Evolutionary conservation across 2,113 vertebrate species (phyloP), one percentile per base, ranked within the genome.

Genomic region (Oophaga pumilio): DNA sequence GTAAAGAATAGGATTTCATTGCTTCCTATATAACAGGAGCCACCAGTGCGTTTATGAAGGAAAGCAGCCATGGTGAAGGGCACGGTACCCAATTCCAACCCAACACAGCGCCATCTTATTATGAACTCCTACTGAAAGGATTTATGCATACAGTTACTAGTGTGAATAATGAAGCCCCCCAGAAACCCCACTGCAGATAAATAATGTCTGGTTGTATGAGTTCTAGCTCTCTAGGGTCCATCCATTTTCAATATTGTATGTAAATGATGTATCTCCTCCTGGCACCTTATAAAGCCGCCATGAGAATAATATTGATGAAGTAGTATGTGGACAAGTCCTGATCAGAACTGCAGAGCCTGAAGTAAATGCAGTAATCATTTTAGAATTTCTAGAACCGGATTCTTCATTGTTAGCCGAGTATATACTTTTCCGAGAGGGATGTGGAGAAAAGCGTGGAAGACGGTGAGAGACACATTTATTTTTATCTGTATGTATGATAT

Each of bases 241-340:
- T 11, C 12, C 60, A 66, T 82, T 68, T 52, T 6, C 22, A 1
- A 52, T 82, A 66, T 10, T 52, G 60, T n/a, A 50, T 66, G 80
- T 64, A 82, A 82, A 64, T 82, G 59, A 64, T 82, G 60, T n/a
- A 43, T 22, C 59, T 60, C 15, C 13, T 66, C 15, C 13, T 66
- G 59, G 80, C 80, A 82, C 33, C 49, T 62, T 81, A 81, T 43
- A 22, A 57, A 56, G 76, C 59, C 76, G 15, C n/a, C 43, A 57
- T 59, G 28, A 62, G 79, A 43, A 52, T 82, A 82, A 82, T 82
- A 82, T 82, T 66, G 52, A 82, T 68, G 62, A n/a, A 64, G 10
- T 13, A 20, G 18, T 9, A 13, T 49, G 15, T 50, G 60, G 33
- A 43, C 24, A 43, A 60, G 79, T 50, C 59, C 26, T 60, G 56